Conservation (phyloP, 2,888 invertebrate species). For the Dascillus cervinus region DNA sequence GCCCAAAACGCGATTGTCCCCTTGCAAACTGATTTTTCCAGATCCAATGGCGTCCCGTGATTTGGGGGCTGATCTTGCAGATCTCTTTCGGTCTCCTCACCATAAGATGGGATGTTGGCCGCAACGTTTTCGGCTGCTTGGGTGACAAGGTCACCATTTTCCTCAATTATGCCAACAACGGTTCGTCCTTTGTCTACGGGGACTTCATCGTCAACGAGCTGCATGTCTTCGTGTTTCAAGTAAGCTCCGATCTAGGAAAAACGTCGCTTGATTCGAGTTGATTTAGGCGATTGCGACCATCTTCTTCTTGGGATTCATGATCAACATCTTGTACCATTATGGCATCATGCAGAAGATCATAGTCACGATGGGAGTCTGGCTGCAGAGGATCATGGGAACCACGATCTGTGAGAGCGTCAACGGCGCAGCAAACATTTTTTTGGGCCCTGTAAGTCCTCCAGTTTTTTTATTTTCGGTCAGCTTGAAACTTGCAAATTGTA, state of each 20-base stretch:
- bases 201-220: slow-evolving; percentile 49
- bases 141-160: slow-evolving; percentile 64
- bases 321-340: slow-evolving; percentile 81
- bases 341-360: slow-evolving; percentile 86
- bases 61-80: slow-evolving; percentile 75
- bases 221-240: slow-evolving; percentile 78
- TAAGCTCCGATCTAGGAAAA: slow-evolving; percentile 35
- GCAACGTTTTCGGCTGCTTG: slow-evolving; percentile 57
- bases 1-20: too few relatives aligned
- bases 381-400: slow-evolving; percentile 69
- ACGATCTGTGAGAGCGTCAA: slow-evolving; percentile 93
- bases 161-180: slow-evolving; percentile 68
- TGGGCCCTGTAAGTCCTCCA: slow-evolving; percentile 71
- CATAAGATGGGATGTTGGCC: slow-evolving; percentile 76
- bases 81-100: slow-evolving; percentile 78
- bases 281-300: slow-evolving; percentile 77
- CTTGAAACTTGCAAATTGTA: too few relatives aligned
- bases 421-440: slow-evolving; percentile 87
- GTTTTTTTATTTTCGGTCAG: too few relatives aligned
- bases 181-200: slow-evolving; percentile 82
- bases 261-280: slow-evolving; percentile 7
- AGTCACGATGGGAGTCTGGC: slow-evolving; percentile 67
- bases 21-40: too few relatives aligned
- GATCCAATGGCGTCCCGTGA: slow-evolving; percentile 72
- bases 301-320: slow-evolving; percentile 87